Evolutionary conservation across 1,140 invertebrate species (phyloP).

Genomic region (Mylabris phalerata): DNA sequence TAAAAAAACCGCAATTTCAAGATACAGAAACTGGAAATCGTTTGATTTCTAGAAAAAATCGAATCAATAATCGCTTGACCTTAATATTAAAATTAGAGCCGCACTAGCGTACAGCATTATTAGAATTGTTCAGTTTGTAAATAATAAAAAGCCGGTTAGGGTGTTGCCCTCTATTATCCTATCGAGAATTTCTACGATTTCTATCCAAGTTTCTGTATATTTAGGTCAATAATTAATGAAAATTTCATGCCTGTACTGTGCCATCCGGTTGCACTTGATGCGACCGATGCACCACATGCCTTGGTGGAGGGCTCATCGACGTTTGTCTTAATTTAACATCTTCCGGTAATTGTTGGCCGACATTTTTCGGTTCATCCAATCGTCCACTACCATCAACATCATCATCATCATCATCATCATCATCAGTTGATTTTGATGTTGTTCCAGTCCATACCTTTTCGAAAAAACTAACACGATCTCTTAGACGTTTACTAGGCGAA

Average conservation of each 20-base stretch:
- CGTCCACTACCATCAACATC: constrained; percentile 36
- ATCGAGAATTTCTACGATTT: too few relatives aligned
- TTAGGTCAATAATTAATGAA: too few relatives aligned
- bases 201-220: too few relatives aligned
- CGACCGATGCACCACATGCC: constrained; percentile 34
- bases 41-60: too few relatives aligned
- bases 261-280: constrained; percentile 26
- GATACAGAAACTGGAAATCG: too few relatives aligned
- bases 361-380: constrained; percentile 18
- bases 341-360: constrained; percentile 48
- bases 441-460: constrained; percentile 64
- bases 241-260: constrained; percentile 24
- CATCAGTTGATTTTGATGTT: constrained; percentile 37
- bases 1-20: too few relatives aligned
- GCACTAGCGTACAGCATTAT: too few relatives aligned
- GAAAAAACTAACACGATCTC: constrained; percentile 67
- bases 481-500: constrained; percentile 44
- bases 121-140: too few relatives aligned
- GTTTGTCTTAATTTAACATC: constrained; percentile 50
- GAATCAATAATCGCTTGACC: too few relatives aligned
- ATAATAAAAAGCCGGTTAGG: too few relatives aligned
- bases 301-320: constrained; percentile 41
- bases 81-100: too few relatives aligned
- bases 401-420: constrained; percentile 1
- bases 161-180: too few relatives aligned